Evolutionary conservation across 2,888 invertebrate species (phyloP).

Genomic region (Morpho deidamia): DNA sequence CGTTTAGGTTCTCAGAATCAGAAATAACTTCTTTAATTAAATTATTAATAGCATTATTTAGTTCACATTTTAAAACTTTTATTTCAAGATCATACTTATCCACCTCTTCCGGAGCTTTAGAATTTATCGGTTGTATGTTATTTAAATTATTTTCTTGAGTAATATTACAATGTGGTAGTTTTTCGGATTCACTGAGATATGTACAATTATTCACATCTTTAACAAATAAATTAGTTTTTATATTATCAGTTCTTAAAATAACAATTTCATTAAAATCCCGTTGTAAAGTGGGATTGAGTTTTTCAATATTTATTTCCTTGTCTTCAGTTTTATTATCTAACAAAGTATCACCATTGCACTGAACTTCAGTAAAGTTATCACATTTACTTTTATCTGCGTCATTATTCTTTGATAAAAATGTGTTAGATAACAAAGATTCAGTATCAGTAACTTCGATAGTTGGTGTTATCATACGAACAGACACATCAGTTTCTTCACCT

Average conservation of each 20-base stretch:
- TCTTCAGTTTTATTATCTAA: neutral
- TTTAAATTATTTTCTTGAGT: constrained; percentile 4
- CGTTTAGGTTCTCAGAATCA: constrained; percentile 49
- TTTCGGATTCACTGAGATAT: neutral
- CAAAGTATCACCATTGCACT: no score
- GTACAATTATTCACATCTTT: constrained; percentile 46
- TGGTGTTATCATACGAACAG: constrained; percentile 69
- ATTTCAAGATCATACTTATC: constrained; percentile 55
- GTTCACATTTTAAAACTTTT: constrained; percentile 65
- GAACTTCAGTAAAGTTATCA: neutral
- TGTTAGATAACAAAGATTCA: constrained; percentile 57
- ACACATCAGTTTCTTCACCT: constrained; percentile 63
- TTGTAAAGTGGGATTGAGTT: constrained; percentile 12
- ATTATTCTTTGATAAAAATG: constrained; percentile 36
- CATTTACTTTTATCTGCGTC: constrained; percentile 3
- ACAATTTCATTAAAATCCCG: constrained; percentile 52
- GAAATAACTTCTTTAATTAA: constrained; percentile 64
- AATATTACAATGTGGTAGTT: neutral
- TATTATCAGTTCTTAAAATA: constrained; percentile 57
- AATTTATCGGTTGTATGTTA: constrained; percentile 6
- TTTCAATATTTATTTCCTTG: constrained; percentile 3
- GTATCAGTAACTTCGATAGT: constrained; percentile 71
- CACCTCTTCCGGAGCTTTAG: constrained; percentile 23
- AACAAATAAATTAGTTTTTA: constrained; percentile 60
- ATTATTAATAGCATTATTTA: constrained; percentile 68